Evolutionary conservation across 2,888 invertebrate genomes (phyloP).

Genomic region (Apocheima hispidaria): DNA sequence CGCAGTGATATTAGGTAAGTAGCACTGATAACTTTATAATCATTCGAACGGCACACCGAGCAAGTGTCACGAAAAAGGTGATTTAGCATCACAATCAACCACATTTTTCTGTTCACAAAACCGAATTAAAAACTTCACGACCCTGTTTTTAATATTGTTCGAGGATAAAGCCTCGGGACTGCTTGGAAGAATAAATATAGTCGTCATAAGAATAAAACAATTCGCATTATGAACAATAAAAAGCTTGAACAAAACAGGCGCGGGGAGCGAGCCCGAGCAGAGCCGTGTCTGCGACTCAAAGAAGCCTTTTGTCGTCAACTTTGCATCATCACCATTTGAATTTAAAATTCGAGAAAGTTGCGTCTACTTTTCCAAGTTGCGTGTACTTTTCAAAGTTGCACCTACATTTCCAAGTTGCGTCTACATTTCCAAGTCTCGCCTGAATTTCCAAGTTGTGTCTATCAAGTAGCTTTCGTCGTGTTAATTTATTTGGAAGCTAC

Average conservation of each 20-base stretch:
- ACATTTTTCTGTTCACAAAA: slow-evolving; percentile 15
- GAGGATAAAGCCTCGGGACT: slow-evolving; percentile 14
- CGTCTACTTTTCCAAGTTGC: slow-evolving; percentile 40
- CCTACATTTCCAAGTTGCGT: slow-evolving; percentile 6
- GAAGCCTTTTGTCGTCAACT: slow-evolving; percentile 61
- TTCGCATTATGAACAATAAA: slow-evolving; percentile 48
- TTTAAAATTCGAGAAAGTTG: slow-evolving; percentile 77
- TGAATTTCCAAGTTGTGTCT: slow-evolving; percentile 21
- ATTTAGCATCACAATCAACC: slow-evolving; percentile 21
- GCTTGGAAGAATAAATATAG: slow-evolving; percentile 44
- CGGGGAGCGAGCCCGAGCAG: slow-evolving; percentile 29
- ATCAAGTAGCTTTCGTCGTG: slow-evolving; percentile 50
- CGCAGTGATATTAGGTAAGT: no score
- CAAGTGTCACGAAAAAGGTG: not conserved
- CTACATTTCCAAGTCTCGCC: slow-evolving; percentile 8
- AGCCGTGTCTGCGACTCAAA: slow-evolving; percentile 44
- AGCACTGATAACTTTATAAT: not conserved
- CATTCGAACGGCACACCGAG: not conserved
- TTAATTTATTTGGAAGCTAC: slow-evolving; percentile 75
- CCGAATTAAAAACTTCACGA: slow-evolving; percentile 16
- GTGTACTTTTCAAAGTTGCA: slow-evolving; percentile 9
- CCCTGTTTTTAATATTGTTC: slow-evolving; percentile 26
- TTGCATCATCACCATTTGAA: slow-evolving; percentile 74
- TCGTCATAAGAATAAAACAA: slow-evolving; percentile 54
- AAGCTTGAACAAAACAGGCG: slow-evolving; percentile 43